These are phyloP conservation scores for Magallana nippona DNA, from an alignment of 2,888 invertebrate species.

Conservation along the genomic window DNA sequence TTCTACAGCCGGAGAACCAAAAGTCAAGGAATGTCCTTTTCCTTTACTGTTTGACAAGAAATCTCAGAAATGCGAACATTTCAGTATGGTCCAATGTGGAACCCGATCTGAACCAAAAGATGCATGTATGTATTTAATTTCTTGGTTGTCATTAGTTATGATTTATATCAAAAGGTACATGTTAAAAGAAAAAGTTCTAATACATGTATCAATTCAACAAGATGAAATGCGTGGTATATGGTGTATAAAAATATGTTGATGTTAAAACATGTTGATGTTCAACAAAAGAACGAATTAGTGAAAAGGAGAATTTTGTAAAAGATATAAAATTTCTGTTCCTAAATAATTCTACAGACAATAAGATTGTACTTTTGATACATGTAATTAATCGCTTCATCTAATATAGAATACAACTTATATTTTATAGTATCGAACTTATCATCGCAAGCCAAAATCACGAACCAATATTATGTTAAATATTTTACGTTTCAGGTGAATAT, in stretches of 20 bases:
- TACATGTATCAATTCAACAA: too few relatives aligned
- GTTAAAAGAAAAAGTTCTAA: too few relatives aligned
- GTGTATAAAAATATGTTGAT: background rate
- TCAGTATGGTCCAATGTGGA: conserved; percentile 43
- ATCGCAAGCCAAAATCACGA: background rate
- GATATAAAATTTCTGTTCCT: too few relatives aligned
- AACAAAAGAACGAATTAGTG: background rate
- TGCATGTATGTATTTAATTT: conserved; percentile 46
- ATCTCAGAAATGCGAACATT: conserved; percentile 34
- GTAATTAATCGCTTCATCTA: too few relatives aligned
- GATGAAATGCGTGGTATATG: too few relatives aligned
- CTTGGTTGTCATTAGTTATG: background rate
- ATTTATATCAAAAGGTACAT: too few relatives aligned
- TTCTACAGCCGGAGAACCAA: background rate
- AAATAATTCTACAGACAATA: background rate
- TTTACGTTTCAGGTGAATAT: conserved; percentile 44
- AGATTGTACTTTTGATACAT: background rate
- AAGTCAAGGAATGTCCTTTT: conserved; percentile 47
- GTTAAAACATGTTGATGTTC: background rate
- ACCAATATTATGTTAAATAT: background rate
- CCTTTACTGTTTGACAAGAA: conserved; percentile 48
- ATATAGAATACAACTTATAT: too few relatives aligned
- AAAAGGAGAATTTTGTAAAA: too few relatives aligned
- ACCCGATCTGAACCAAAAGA: conserved; percentile 38
- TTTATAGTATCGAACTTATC: too few relatives aligned